Percentiles rank a stretch among this genome's conserved stretches.
Evolutionary conservation across 2,888 invertebrate species (phyloP).

Genomic region (Geophilus truncorum): DNA sequence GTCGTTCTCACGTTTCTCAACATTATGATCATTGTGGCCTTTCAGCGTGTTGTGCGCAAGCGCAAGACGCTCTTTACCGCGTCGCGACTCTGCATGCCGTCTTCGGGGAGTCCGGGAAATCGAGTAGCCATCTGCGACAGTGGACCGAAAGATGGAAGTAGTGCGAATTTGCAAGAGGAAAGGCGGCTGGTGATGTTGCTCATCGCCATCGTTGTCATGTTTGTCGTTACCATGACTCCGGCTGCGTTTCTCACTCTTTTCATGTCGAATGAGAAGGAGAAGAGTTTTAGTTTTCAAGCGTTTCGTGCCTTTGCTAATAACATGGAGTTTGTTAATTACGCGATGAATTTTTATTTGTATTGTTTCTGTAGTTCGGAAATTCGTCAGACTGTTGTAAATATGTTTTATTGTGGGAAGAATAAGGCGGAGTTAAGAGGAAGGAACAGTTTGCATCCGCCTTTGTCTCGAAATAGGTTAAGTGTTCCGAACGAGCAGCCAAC

Average conservation of each 20-base stretch:
- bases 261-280: slow-evolving; percentile 46
- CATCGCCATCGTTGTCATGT: slow-evolving; percentile 51
- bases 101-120: not conserved
- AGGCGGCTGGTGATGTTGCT: slow-evolving; percentile 51
- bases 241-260: slow-evolving; percentile 51
- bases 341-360: slow-evolving; percentile 54
- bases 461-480: not conserved
- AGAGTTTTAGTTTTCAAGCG: slow-evolving; percentile 45
- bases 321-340: slow-evolving; percentile 53
- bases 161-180: slow-evolving; percentile 48
- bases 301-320: slow-evolving; percentile 52
- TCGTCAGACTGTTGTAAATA: slow-evolving; percentile 41
- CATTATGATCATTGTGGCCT: slow-evolving; percentile 50
- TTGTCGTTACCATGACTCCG: slow-evolving; percentile 53
- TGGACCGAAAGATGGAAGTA: slow-evolving; percentile 36
- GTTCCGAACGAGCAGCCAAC: not conserved
- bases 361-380: slow-evolving; percentile 50
- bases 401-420: slow-evolving; percentile 22
- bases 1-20: slow-evolving; percentile 51
- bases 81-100: not conserved
- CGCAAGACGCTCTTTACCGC: slow-evolving; percentile 44
- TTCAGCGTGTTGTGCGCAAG: slow-evolving; percentile 49
- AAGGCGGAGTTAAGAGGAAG: not conserved
- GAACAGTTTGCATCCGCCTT: not conserved
- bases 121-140: slow-evolving; percentile 36